Conservation (phyloP, 2,797 vertebrate species). For the Squalus acanthias region DNA sequence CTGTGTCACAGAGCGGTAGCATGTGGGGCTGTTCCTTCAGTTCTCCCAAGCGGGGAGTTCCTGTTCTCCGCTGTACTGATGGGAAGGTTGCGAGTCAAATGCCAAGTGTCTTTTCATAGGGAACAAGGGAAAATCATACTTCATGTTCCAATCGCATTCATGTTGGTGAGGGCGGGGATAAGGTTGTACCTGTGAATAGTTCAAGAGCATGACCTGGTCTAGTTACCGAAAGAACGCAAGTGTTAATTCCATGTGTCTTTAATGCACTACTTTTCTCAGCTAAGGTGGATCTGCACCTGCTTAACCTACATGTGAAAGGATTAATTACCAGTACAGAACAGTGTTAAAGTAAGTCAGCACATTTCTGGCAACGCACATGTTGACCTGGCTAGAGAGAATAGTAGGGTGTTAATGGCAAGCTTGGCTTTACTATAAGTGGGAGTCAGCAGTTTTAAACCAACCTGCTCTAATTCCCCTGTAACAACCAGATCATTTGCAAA, state of each 20-base stretch:
- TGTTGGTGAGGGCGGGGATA: background rate
- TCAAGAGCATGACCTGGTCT: slow-evolving; percentile 46
- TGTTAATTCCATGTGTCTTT: slow-evolving; percentile 46
- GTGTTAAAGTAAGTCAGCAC: slow-evolving; percentile 55
- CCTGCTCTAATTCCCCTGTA: slow-evolving; percentile 40
- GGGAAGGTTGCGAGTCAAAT: background rate
- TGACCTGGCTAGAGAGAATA: slow-evolving; percentile 46
- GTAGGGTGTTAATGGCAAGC: slow-evolving; percentile 45
- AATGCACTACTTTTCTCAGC: slow-evolving; percentile 47
- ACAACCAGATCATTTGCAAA: slow-evolving; percentile 38
- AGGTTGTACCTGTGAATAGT: slow-evolving; percentile 42
- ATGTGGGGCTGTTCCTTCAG: background rate
- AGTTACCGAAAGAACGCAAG: slow-evolving; percentile 48
- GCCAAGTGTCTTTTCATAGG: background rate
- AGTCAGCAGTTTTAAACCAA: slow-evolving; percentile 52
- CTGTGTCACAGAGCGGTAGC: background rate
- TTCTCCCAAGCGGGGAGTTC: background rate
- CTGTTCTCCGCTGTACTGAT: too few species aligned
- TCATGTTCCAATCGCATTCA: background rate
- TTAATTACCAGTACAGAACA: slow-evolving; percentile 60
- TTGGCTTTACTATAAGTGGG: slow-evolving; percentile 42
- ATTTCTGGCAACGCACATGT: slow-evolving; percentile 55
- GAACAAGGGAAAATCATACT: background rate
- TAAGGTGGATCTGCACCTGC: slow-evolving; percentile 57
- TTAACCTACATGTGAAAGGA: slow-evolving; percentile 69